Evolutionary conservation across 1,140 invertebrate species (phyloP), one percentile per base, ranked within the genome.

Genomic region (Oscheius sp.): DNA sequence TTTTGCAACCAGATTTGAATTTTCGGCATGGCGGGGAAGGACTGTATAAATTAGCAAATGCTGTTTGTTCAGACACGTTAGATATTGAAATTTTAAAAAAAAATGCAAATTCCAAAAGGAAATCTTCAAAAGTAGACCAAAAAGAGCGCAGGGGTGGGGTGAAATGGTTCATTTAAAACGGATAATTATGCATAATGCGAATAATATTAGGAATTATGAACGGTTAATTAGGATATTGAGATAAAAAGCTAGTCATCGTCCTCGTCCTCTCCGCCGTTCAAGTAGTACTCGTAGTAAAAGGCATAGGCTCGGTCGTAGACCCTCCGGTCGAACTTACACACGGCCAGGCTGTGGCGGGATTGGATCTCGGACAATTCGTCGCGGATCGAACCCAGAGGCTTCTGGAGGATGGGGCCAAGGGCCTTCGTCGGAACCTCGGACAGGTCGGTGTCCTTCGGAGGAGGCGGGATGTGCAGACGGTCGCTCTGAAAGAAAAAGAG

Each of bases 311-410:
- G 13, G 3, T 63, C 59, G n/a, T 63, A 31, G 10, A 63, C 29
- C 7, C 18, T 13, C 3, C 28, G 28, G 15, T 63, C 29, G 15
- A 38, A 65, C 36, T 65, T 42, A 36, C 20, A 36, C 18, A 34
- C 29, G 15, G 23, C 20, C 36, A 65, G 20, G 32, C 81, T 83
- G 32, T 61, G 61, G 67, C 82, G 61, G 20, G 72, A 77, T 49
- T 83, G 82, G 45, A 83, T 73, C 65, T 84, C 82, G 26, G 79
- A 76, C 65, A 83, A 84, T 45, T 84, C 82, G 46, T 77, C 69
- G 2, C 82, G 79, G 68, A 83, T 83, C 62, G 84, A 79, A 13
- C 81, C 74, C 79, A 83, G 79, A 29, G 82, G 80, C n/a, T 80
- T 77, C 15, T 68, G 73, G 1, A 83, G 78, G 63, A 83, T 74